phyloP scores from a whole-genome alignment of 1,140 invertebrate species.

The Daktulosphaira vitifoliae region DNA sequence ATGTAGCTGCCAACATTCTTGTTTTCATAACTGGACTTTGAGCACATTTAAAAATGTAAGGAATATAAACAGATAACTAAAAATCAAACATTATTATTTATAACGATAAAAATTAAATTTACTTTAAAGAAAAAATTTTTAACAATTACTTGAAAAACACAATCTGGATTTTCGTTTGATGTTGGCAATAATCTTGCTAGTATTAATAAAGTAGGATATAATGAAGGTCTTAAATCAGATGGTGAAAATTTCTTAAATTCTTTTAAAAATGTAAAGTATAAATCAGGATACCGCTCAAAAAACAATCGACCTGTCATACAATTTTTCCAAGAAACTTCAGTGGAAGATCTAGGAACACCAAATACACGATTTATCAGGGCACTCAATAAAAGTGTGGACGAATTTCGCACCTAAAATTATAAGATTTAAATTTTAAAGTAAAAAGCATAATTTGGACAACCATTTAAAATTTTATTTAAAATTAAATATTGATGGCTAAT shows the following conservation, averaged over 20 bases:
- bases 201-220: constrained; percentile 70
- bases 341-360: constrained; percentile 70
- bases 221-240: constrained; percentile 40
- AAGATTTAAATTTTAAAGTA: no score
- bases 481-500: no score
- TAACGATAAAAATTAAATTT: not conserved
- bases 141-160: constrained; percentile 37
- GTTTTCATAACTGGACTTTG: constrained; percentile 42
- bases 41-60: constrained; percentile 41
- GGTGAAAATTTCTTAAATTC: constrained; percentile 50
- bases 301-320: constrained; percentile 69
- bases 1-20: constrained; percentile 44
- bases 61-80: constrained; percentile 43
- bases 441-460: no score
- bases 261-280: constrained; percentile 68
- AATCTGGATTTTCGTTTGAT: constrained; percentile 50
- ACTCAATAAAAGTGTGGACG: constrained; percentile 74
- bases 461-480: no score
- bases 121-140: not conserved
- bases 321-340: constrained; percentile 64
- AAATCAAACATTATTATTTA: constrained; percentile 32
- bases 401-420: constrained; percentile 64
- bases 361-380: constrained; percentile 81
- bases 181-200: constrained; percentile 70
- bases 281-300: constrained; percentile 69